Evolutionary conservation across 2,797 vertebrate genomes (phyloP), one percentile per base, ranked within the genome.

Genomic region (Mastacembelus armatus): DNA sequence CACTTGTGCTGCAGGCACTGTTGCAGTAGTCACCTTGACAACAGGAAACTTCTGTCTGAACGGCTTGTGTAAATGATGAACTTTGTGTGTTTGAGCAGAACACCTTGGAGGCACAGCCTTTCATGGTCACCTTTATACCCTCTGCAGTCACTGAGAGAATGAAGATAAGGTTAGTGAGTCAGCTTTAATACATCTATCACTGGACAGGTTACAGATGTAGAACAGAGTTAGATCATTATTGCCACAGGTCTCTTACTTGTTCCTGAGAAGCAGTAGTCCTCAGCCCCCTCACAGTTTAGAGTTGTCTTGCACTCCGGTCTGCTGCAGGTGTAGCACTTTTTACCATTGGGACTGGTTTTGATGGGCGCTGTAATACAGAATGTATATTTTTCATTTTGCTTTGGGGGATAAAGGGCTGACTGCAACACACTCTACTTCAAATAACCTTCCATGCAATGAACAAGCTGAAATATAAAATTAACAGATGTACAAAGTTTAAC

Each of bases 11-110:
- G 27, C 6, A 50, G 51, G 55, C 79, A 0, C 72, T 50, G 77
- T 92, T 89, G 68, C 89, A 90, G 48, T 18, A 36, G 57, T 88
- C 1, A 0, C 82, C 85, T 48, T 83, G 22, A 51, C 89, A 88
- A 68, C 88, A 89, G 30, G 0, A 56, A 0, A 69, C 1, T 0
- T 43, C 14, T 1, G 2, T 1, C 27, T 3, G 40, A 0, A 12
- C 0, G 9, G 0, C 0, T 24, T 1, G 21, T 32, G 3, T 0
- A 0, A 50, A 0, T 2, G 40, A 4, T 2, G 4, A 0, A 26
- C 0, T 2, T 2, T 0, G 0, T 0, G 0, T 0, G 2, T 2
- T 0, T 15, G 15, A 16, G 18, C 86, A 90, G 0, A 78, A 0
- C 7, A 0, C 0, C 36, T 44, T 48, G 38, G 84, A 62, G 29